Base-by-base conservation (phyloP, 2,888 invertebrate species). In the Lamellibrachia columna region DNA sequence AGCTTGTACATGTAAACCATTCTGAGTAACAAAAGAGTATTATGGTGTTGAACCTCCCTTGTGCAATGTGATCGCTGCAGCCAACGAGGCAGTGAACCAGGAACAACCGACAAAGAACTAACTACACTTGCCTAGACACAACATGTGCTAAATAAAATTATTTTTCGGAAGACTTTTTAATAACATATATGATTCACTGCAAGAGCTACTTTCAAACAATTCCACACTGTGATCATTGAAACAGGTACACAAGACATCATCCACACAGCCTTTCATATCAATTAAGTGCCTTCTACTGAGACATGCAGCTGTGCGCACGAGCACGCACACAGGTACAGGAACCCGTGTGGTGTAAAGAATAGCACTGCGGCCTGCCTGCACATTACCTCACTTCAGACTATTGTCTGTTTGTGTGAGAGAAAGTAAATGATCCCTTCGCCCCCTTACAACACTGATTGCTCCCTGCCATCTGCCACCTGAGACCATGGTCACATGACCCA, bases 381-480 rank as follows among this genome's bases (percentile, higher is more conserved):
- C 22, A 75, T 22, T 4, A 75, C 75, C 75, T 75, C 75, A 75
- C 75, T 75, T 15, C 75, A 75, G 75, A n/a, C 75, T 75, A 75
- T 75, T 75, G 75, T 75, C 22, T 75, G 75, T 75, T 75, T 75
- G 75, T 75, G 75, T 75, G 75, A n/a, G 22, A 75, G 75, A 75
- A 75, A 75, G 75, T 75, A 75, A 75, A 75, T 75, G 75, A 75
- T 75, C 75, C 75, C 15, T 22, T 75, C 22, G 22, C 75, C 75
- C 75, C 75, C 22, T 75, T 75, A 75, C 75, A 75, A 75, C 75
- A 75, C 75, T 75, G 75, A 75, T 75, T 75, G 75, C 75, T 75
- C 75, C 75, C 75, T 75, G 75, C 75, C 75, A 75, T 75, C 75
- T 6, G 75, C 75, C 75, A 75, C 75, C 75, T 75, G 75, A 75